phyloP scores from a whole-genome alignment of 2,113 vertebrate species.

The Bungarus multicinctus region DNA sequence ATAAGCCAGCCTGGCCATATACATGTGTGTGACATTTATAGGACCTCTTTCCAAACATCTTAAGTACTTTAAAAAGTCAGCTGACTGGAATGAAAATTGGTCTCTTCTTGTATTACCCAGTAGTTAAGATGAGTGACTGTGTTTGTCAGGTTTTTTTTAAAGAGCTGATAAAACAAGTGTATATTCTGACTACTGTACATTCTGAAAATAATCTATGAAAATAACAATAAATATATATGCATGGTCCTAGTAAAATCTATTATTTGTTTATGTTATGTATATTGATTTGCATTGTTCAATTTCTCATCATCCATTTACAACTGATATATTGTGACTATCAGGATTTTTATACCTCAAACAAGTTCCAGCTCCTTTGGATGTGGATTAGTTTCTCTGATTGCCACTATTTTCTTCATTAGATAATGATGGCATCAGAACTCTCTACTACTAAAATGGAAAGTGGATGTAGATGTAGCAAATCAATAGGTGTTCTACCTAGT shows the following conservation, averaged over 20 bases:
- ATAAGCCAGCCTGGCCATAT: background rate
- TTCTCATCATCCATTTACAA: background rate
- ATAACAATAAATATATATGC: background rate
- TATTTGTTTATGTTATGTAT: background rate
- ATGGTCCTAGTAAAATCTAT: background rate
- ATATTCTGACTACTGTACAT: background rate
- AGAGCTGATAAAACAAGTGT: background rate
- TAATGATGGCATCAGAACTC: background rate
- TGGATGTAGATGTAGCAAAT: background rate
- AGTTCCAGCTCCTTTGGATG: background rate
- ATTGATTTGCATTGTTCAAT: background rate
- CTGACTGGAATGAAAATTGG: background rate
- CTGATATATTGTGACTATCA: background rate
- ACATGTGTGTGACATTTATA: constrained; percentile 10
- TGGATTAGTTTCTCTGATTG: background rate
- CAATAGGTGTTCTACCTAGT: background rate
- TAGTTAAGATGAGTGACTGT: constrained; percentile 12
- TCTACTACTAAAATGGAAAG: background rate
- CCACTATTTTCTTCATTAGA: background rate
- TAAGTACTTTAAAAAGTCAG: constrained; percentile 15
- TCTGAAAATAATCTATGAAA: background rate
- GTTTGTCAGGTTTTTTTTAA: background rate
- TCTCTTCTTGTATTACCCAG: background rate
- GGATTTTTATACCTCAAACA: background rate
- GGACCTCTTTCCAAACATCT: constrained; percentile 24